A percentile compares a stretch with the other conserved stretches of the same genome.
Evolutionary conservation across 2,797 vertebrate genomes (phyloP).

Genomic region (Merluccius polli): DNA sequence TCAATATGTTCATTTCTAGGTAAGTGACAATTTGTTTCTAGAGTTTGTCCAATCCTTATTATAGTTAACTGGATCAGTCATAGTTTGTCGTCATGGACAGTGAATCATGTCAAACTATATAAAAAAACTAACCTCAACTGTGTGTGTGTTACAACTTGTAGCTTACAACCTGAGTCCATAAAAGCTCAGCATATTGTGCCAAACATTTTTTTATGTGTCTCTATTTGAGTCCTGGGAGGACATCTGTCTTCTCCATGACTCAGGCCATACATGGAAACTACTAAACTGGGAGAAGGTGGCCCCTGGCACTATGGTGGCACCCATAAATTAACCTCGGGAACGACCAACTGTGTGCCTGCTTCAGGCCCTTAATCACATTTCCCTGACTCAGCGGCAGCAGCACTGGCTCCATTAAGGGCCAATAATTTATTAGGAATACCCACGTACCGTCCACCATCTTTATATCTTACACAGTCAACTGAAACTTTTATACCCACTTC

Average conservation of each 20-base stretch:
- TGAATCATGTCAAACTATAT: not conserved
- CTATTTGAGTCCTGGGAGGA: constrained; percentile 55
- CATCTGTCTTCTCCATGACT: constrained; percentile 41
- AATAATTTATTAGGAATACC: constrained; percentile 33
- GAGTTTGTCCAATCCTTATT: not conserved
- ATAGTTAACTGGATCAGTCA: not conserved
- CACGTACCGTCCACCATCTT: constrained; percentile 2
- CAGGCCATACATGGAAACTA: constrained; percentile 67
- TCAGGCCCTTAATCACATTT: constrained; percentile 66
- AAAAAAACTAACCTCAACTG: not conserved
- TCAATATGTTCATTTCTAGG: constrained; percentile 53
- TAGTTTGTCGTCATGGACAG: not conserved
- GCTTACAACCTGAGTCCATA: constrained; percentile 3
- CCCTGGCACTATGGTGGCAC: constrained; percentile 48
- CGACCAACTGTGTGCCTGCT: constrained; percentile 41
- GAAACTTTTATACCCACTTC: not conserved
- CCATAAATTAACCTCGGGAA: constrained; percentile 66
- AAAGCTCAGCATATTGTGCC: constrained; percentile 22
- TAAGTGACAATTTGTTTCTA: constrained; percentile 43
- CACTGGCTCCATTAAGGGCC: constrained; percentile 15
- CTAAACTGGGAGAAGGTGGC: constrained; percentile 70
- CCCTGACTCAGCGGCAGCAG: constrained; percentile 60
- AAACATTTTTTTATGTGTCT: constrained; percentile 15
- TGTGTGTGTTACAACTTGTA: not conserved
- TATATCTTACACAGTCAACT: not conserved